These are phyloP conservation scores for Theocolax elegans DNA, from an alignment of 1,140 invertebrate species.

Conservation along the genomic window DNA sequence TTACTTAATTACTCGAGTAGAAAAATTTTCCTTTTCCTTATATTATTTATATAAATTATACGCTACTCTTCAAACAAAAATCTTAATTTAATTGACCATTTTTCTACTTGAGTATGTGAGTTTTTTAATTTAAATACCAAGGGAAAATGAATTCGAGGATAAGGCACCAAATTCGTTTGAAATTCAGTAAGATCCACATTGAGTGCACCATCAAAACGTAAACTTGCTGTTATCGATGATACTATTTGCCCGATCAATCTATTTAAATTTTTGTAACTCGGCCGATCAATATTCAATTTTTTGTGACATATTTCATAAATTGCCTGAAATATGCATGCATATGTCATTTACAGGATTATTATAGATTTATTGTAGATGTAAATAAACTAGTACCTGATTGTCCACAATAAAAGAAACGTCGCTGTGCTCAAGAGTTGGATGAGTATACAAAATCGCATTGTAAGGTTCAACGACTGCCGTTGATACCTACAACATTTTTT, in stretches of 20 bases:
- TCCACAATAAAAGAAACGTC: slow-evolving; percentile 60
- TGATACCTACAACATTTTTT: slow-evolving; percentile 52
- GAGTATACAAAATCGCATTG: slow-evolving; percentile 45
- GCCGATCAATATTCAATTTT: slow-evolving; percentile 74
- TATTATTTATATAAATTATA: no score
- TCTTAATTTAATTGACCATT: no score
- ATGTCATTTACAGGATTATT: no score
- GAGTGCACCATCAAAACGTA: slow-evolving; percentile 70
- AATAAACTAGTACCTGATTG: no score
- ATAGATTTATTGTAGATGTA: no score
- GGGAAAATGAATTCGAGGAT: slow-evolving; percentile 79
- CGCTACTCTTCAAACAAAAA: no score
- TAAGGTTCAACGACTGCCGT: slow-evolving; percentile 58
- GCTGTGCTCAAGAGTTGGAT: slow-evolving; percentile 40
- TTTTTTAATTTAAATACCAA: no score
- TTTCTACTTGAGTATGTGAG: no score
- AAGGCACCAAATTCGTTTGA: slow-evolving; percentile 78
- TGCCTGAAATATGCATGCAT: no score
- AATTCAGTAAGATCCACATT: slow-evolving; percentile 84
- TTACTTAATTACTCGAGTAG: no score
- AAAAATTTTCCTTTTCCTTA: no score
- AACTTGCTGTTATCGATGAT: slow-evolving; percentile 80
- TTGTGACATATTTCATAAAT: slow-evolving; percentile 79
- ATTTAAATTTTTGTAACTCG: slow-evolving; percentile 75
- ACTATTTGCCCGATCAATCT: slow-evolving; percentile 79